phyloP scores from a whole-genome alignment of 2,797 vertebrate genomes.

The Mus caroli region DNA sequence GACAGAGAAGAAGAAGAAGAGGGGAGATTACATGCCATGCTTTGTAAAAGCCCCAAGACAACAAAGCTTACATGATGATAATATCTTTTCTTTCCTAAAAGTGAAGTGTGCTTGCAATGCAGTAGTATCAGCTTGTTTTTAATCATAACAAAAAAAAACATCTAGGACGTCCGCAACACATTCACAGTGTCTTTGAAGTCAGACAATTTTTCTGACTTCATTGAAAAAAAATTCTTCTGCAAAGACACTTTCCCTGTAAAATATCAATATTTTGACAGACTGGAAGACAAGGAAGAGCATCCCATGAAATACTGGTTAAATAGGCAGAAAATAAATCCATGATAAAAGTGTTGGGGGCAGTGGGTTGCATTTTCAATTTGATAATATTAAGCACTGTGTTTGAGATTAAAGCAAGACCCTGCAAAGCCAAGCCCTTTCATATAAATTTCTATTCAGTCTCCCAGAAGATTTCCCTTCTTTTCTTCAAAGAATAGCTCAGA shows the following conservation, averaged over 20 bases:
- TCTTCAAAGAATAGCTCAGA: conserved; percentile 82
- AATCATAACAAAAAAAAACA: conserved; percentile 81
- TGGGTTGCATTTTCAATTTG: conserved; percentile 72
- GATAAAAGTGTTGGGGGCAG: conserved; percentile 74
- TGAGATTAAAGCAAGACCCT: conserved; percentile 70
- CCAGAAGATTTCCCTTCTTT: conserved; percentile 78
- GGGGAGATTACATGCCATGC: conserved; percentile 87
- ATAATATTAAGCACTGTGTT: conserved; percentile 78
- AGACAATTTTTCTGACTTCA: conserved; percentile 79
- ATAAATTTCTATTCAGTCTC: conserved; percentile 75
- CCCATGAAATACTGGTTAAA: conserved; percentile 72
- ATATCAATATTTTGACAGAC: conserved; percentile 82
- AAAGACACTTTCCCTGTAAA: conserved; percentile 72
- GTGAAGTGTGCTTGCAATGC: conserved; percentile 81
- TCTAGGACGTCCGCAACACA: conserved; percentile 76
- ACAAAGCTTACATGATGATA: conserved; percentile 86
- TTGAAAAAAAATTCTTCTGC: conserved; percentile 79
- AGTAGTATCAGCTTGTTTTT: conserved; percentile 80
- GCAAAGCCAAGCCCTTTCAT: conserved; percentile 74
- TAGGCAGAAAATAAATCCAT: conserved; percentile 78
- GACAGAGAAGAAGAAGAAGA: conserved; percentile 85
- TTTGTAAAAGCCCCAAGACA: conserved; percentile 85
- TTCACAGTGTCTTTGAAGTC: conserved; percentile 78
- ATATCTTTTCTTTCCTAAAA: conserved; percentile 86
- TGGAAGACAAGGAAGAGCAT: conserved; percentile 75